Evolutionary conservation across 1,140 invertebrate species (phyloP), one percentile per base, ranked within the genome.

Genomic region (Metopolophium dirhodum): DNA sequence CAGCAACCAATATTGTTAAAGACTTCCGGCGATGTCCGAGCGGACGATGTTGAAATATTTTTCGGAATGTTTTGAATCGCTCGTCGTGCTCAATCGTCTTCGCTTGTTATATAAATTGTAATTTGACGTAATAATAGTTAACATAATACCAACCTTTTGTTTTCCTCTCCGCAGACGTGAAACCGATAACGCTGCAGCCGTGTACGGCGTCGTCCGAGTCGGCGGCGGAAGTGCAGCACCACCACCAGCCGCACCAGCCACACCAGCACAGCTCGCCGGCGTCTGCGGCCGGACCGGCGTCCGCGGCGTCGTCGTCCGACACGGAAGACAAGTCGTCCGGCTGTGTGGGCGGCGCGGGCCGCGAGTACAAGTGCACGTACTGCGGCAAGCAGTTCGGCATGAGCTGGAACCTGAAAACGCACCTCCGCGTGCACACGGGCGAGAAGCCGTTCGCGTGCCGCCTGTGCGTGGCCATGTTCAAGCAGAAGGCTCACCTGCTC

Each of bases 331-430:
- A 92, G 77, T 61, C 54, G 37, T 35, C 51, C 23, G 35, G 41
- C 1, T 30, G 41, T 1, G 68, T 47, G 30, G 94, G 94, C 49
- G 94, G 94, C 7, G 94, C 94, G 30, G 97, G 97, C 20, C 96
- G 97, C 47, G 97, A 98, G 95, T 98, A 98, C 94, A 96, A 97
- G 85, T 98, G 97, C 95, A 97, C 97, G 95, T 98, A 98, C 95
- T 98, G 97, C 95, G 97, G 97, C 51, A 98, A 98, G 95, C 97
- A 98, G 95, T 98, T 98, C 94, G 97, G 97, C 61, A 98, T 98
- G 97, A 98, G 97, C 2, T 98, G 97, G 97, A 98, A 98, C 96
- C 96, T 98, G 94, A 98, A 98, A 95, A 98, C 97, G 86, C 97
- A 98, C 95, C 95, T 98, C 61, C 96, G 97, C 95, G 97, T 98